Base-by-base conservation (phyloP, 2,113 vertebrate genomes). In the Eira barbara region DNA sequence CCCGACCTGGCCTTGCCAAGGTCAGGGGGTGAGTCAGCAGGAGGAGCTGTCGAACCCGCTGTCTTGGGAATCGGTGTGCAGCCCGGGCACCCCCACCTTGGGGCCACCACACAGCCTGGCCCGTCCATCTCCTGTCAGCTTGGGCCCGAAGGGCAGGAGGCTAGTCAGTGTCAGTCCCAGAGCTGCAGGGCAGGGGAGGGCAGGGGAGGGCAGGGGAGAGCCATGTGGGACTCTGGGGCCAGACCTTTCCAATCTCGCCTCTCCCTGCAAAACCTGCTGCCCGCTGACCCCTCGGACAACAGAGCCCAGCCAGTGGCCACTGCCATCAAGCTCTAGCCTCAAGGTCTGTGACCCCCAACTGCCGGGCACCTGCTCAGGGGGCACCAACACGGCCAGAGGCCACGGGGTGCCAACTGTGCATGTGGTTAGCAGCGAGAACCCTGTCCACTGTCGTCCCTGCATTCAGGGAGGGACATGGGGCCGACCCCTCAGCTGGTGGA, bases 41-140 rank as follows among this genome's bases (percentile, higher is more conserved):
- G 52, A 73, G 49, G 65, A n/a, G 27, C 34, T 25, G 15, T 29
- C 2, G 7, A 23, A 14, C 18, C 45, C 29, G 39, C 20, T 13
- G n/a, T 36, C 55, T 49, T 25, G 6, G 52, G 76, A 71, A 36
- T 27, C n/a, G 8, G 78, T 0, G 5, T 4, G 78, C 0, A 0
- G 90, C 20, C 47, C 0, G 9, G 63, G 2, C 5, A 0, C 25
- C 61, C 76, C 21, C 78, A 21, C 27, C 42, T 74, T 2, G 6
- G 55, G 47, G 42, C 42, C 42, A 14, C 27, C 27, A 3, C 20
- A 1, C 10, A 5, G 55, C 42, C 65, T 4, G 0, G 12, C 17
- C 76, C 10, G 10, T 45, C 73, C 27, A 47, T 7, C 15, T 20
- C 2, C 63, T 39, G 27, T 20, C 78, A 5, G 67, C 20, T 20